Conservation (phyloP, 2,797 vertebrate genomes). For the Bufotes viridis region DNA sequence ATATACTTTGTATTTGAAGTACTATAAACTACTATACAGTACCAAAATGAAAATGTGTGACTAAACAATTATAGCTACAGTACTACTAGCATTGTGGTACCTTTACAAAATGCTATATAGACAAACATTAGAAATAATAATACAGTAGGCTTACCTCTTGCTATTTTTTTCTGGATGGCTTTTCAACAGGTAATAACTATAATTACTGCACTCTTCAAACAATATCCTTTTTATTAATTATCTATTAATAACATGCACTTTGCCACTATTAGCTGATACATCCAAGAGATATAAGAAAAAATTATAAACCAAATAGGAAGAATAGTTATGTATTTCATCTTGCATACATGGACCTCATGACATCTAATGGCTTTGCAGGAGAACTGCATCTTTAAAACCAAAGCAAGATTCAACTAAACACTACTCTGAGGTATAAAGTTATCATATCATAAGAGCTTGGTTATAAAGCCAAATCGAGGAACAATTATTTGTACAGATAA, state of each 20-base stretch:
- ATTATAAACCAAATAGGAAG: background rate
- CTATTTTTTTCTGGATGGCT: background rate
- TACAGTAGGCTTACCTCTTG: background rate
- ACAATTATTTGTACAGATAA: background rate
- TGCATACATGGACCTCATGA: conserved; percentile 53
- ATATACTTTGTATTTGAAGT: background rate
- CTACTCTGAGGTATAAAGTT: background rate
- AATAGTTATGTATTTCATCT: background rate
- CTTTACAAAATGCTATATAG: no score
- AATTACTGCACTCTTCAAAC: background rate
- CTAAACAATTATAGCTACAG: background rate
- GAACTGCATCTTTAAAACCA: conserved; percentile 37
- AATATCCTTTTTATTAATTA: background rate
- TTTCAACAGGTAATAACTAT: background rate
- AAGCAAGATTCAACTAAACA: background rate
- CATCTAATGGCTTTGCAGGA: conserved; percentile 59
- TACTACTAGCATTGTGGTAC: background rate
- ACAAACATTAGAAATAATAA: background rate
- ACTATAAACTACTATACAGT: background rate
- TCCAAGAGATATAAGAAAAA: background rate
- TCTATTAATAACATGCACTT: background rate
- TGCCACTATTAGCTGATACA: background rate
- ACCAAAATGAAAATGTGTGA: background rate
- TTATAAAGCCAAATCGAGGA: background rate
- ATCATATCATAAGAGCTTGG: background rate